These are phyloP conservation scores for Astropecten irregularis DNA, from an alignment of 53 echinoderm and acorn worm genomes.

Conservation along the genomic window DNA sequence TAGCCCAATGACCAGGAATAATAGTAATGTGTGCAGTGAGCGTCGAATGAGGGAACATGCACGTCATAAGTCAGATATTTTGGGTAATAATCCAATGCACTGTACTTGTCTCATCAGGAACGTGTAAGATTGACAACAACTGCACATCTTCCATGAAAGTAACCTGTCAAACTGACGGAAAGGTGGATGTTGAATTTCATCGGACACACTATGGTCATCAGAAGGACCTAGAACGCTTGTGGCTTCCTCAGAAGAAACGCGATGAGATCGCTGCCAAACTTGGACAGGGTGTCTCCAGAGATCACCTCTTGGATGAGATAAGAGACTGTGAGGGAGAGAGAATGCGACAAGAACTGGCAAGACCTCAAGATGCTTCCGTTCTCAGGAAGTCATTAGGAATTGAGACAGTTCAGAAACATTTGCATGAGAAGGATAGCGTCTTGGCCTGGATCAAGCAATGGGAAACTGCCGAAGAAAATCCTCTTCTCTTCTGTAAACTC, in stretches of 20 bases:
- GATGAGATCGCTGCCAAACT: conserved; percentile 24
- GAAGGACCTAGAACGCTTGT: conserved; percentile 34
- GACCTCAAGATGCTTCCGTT: background rate
- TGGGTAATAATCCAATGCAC: too few species aligned
- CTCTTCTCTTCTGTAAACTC: conserved; percentile 26
- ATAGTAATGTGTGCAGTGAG: too few species aligned
- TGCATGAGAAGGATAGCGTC: conserved; percentile 44
- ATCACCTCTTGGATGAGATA: conserved; percentile 20
- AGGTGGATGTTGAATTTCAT: conserved; percentile 43
- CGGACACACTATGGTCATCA: conserved; percentile 54
- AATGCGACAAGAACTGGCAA: background rate
- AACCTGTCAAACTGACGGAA: conserved; percentile 18
- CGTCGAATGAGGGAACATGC: too few species aligned
- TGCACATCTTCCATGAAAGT: conserved; percentile 55
- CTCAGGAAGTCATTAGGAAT: conserved; percentile 11
- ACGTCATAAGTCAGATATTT: too few species aligned
- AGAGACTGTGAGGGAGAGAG: conserved; percentile 1
- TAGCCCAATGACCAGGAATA: too few species aligned
- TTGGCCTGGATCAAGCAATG: conserved; percentile 50
- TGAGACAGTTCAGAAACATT: conserved; percentile 22
- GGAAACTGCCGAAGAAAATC: conserved; percentile 35
- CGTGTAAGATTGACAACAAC: conserved; percentile 62
- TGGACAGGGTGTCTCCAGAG: conserved; percentile 30
- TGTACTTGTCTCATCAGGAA: too few species aligned
- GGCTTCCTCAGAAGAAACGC: conserved; percentile 33